Conservation (phyloP, 35 echinoderm and acorn worm genomes). For the Chiridota heheva region DNA sequence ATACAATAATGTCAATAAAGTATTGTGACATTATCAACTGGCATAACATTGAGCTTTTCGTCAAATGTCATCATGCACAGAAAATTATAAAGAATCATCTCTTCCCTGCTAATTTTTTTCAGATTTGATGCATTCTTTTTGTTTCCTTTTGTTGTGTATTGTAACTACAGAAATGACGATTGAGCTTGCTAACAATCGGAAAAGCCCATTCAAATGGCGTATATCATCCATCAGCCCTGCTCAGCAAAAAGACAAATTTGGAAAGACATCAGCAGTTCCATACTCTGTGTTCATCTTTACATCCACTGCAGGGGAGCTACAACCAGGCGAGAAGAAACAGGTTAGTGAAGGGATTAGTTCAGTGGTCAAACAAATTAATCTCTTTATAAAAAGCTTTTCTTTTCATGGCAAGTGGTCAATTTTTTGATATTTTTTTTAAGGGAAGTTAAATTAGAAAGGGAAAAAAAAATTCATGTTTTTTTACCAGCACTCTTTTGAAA, state of each 20-base stretch:
- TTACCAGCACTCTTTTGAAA: too few species aligned
- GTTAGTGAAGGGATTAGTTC: neutral
- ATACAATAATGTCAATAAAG: too few species aligned
- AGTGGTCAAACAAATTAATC: too few species aligned
- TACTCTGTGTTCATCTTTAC: conserved; percentile 75
- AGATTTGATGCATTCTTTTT: neutral
- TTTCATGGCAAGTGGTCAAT: too few species aligned
- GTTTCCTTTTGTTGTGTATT: neutral
- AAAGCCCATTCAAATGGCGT: conserved; percentile 53
- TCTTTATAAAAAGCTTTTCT: too few species aligned
- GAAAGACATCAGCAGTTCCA: conserved; percentile 50
- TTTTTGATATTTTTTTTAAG: too few species aligned
- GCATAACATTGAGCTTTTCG: neutral
- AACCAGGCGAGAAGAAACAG: conserved; percentile 67
- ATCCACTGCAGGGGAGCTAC: conserved; percentile 46
- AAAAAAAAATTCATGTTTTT: too few species aligned
- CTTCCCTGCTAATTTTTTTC: neutral
- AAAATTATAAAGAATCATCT: too few species aligned
- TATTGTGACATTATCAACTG: too few species aligned
- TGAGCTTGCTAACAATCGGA: conserved; percentile 64
- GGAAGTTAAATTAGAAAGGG: too few species aligned
- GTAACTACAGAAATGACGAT: conserved; percentile 54
- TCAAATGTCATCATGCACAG: neutral
- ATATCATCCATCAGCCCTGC: conserved; percentile 77
- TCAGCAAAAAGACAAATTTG: conserved; percentile 62